phyloP scores from a whole-genome alignment of 2,797 vertebrate species.

The Pelochelys cantorii region DNA sequence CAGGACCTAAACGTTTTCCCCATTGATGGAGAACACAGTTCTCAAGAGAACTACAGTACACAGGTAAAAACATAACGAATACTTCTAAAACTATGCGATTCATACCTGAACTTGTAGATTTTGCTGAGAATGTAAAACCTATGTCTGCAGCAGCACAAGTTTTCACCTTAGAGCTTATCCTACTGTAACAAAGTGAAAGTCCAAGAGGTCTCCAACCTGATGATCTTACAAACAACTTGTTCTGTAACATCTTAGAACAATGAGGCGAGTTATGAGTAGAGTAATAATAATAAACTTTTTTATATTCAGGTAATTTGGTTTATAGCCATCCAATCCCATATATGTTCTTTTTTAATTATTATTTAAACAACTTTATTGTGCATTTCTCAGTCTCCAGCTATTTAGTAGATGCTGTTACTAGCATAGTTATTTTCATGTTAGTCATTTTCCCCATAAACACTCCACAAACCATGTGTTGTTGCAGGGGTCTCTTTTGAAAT shows the following conservation, averaged over 20 bases:
- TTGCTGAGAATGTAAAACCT: not conserved
- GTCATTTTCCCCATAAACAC: not conserved
- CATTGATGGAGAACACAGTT: not conserved
- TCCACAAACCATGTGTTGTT: not conserved
- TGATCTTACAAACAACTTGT: not conserved
- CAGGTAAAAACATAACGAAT: not conserved
- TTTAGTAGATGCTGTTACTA: not conserved
- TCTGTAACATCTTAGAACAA: not conserved
- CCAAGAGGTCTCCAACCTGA: not conserved
- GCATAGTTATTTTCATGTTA: not conserved
- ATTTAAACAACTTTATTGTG: not conserved
- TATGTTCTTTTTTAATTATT: not conserved
- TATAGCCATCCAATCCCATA: not conserved
- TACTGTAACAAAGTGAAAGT: not conserved
- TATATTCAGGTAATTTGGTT: accelerated
- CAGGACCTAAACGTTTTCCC: not conserved
- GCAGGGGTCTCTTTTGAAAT: not conserved
- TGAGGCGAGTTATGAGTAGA: not conserved
- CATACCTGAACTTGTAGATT: not conserved
- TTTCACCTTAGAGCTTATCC: not conserved
- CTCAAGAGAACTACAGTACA: not conserved
- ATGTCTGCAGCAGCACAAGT: not conserved
- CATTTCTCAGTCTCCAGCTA: accelerated
- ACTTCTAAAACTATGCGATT: not conserved
- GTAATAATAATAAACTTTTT: not conserved